phyloP scores from a whole-genome alignment of 2,113 vertebrate species.

The Rhinolophus sinicus region DNA sequence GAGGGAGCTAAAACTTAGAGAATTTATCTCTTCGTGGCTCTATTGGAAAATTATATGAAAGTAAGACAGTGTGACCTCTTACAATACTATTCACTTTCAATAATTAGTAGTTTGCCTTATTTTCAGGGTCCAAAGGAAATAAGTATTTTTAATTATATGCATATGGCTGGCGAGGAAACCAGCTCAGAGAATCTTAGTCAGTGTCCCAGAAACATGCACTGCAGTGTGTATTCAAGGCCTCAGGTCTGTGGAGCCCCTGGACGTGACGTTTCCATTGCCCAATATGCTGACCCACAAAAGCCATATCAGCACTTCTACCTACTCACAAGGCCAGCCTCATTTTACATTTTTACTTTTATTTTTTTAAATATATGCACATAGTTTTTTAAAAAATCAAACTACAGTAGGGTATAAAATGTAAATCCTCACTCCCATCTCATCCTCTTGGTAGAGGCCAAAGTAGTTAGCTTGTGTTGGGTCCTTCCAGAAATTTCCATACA shows the following conservation, averaged over 20 bases:
- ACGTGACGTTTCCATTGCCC: fast-evolving
- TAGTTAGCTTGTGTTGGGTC: neutral
- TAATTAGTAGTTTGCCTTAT: neutral
- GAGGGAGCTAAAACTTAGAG: neutral
- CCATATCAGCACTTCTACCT: neutral
- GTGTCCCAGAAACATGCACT: fast-evolving
- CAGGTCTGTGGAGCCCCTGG: no score
- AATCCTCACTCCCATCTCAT: neutral
- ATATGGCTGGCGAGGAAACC: neutral
- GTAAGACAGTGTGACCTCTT: neutral
- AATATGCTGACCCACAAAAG: fast-evolving
- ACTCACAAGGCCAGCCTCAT: neutral
- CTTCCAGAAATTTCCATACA: neutral
- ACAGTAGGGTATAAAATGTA: neutral
- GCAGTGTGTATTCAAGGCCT: neutral
- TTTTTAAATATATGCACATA: neutral
- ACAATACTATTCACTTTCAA: neutral
- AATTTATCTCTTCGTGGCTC: neutral
- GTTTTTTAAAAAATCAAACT: neutral
- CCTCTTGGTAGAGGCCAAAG: neutral
- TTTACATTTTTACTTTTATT: neutral
- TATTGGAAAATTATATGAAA: neutral
- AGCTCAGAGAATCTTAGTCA: neutral
- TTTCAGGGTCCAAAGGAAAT: neutral
- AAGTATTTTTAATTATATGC: neutral